These are phyloP conservation scores for Amphipoea oculea DNA, from an alignment of 2,888 invertebrate genomes.

Conservation along the genomic window DNA sequence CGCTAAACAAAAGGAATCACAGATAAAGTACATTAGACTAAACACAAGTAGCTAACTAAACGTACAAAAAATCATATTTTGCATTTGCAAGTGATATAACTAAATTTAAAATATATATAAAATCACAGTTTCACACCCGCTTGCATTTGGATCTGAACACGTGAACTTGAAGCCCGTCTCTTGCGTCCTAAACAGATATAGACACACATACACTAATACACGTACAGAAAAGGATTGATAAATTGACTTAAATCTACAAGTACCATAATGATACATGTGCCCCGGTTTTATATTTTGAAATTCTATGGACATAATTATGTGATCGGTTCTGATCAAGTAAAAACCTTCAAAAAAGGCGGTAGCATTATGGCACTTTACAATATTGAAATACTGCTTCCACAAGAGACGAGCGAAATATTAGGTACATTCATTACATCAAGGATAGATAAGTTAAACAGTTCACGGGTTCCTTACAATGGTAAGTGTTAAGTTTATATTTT, in stretches of 20 bases:
- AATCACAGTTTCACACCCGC: constrained; percentile 67
- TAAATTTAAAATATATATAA: constrained; percentile 63
- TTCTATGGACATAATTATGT: neutral
- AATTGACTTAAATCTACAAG: constrained; percentile 42
- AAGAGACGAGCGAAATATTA: constrained; percentile 42
- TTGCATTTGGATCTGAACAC: constrained; percentile 50
- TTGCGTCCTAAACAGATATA: constrained; percentile 27
- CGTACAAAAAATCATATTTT: constrained; percentile 60
- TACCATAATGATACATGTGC: constrained; percentile 50
- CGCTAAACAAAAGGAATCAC: constrained; percentile 86
- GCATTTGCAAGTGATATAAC: constrained; percentile 64
- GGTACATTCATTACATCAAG: constrained; percentile 33
- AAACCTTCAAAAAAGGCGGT: constrained; percentile 10
- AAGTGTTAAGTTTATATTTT: constrained; percentile 32
- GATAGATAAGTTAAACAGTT: constrained; percentile 24
- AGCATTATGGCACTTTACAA: constrained; percentile 54
- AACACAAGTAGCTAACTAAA: constrained; percentile 63
- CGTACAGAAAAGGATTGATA: constrained; percentile 30
- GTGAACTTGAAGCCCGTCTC: constrained; percentile 32
- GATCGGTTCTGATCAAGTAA: constrained; percentile 7
- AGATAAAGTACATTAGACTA: constrained; percentile 84
- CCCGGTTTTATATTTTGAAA: constrained; percentile 3
- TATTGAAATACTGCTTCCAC: constrained; percentile 21
- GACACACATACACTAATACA: constrained; percentile 44
- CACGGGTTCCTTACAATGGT: constrained; percentile 50